These are phyloP conservation scores for Masnerella sp. DNA, from an alignment of 2,888 invertebrate species.

Conservation along the genomic window DNA sequence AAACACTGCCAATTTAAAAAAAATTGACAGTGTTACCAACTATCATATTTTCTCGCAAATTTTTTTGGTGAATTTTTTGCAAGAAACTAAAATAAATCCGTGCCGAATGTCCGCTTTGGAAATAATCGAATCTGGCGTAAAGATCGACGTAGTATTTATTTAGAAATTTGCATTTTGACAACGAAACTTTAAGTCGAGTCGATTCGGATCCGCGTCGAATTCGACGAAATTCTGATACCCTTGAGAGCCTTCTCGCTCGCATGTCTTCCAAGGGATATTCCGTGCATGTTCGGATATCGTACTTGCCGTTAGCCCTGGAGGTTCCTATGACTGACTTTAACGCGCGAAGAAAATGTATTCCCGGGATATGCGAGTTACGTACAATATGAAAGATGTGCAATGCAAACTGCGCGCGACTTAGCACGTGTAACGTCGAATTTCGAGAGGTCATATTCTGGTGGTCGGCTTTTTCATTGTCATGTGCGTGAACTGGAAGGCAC, in stretches of 20 bases:
- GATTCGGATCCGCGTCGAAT: slow-evolving; percentile 25
- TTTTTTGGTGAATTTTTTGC: too few species aligned
- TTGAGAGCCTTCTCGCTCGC: slow-evolving; percentile 49
- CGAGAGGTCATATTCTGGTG: slow-evolving; percentile 46
- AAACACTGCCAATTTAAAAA: too few species aligned
- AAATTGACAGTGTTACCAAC: too few species aligned
- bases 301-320: slow-evolving; percentile 43
- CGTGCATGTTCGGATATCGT: slow-evolving; percentile 20
- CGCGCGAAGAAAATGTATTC: slow-evolving; percentile 48
- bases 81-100: too few species aligned
- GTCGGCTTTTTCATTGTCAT: slow-evolving; percentile 34
- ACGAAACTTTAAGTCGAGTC: slow-evolving; percentile 36
- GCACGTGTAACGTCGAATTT: slow-evolving; percentile 50
- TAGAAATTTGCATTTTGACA: slow-evolving; percentile 41
- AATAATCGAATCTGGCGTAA: slow-evolving; percentile 25
- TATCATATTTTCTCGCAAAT: too few species aligned
- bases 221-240: slow-evolving; percentile 53
- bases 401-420: slow-evolving; percentile 46
- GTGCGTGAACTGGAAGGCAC: too few species aligned
- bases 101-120: slow-evolving; percentile 3
- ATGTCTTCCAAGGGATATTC: slow-evolving; percentile 45
- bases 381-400: slow-evolving; percentile 52
- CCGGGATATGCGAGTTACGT: slow-evolving; percentile 31
- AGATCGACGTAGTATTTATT: slow-evolving; percentile 12
- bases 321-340: slow-evolving; percentile 35